These are phyloP conservation scores for Mastomys natalensis DNA, from an alignment of 2,113 vertebrate genomes.

Conservation along the genomic window DNA sequence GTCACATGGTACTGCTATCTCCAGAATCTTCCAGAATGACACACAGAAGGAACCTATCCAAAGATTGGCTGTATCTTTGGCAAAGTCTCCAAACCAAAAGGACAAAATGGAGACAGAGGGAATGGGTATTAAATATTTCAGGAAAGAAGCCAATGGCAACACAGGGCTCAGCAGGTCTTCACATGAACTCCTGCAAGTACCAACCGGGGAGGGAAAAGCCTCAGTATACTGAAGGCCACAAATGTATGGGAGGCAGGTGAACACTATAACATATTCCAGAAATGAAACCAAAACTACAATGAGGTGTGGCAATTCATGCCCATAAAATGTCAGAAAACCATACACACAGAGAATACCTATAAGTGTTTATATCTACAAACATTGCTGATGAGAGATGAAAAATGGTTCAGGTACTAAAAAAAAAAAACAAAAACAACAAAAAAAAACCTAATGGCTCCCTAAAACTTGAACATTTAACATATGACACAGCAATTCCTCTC, in stretches of 20 bases:
- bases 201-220: not conserved
- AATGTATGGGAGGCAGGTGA: not conserved
- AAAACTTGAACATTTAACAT: not conserved
- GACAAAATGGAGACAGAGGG: not conserved
- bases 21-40: not conserved
- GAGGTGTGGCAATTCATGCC: not conserved
- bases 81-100: not conserved
- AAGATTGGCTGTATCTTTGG: not conserved
- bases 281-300: not conserved
- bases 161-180: not conserved
- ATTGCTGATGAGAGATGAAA: not conserved
- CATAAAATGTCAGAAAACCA: not conserved
- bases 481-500: not conserved
- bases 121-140: not conserved
- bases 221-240: not conserved
- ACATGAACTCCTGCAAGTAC: not conserved
- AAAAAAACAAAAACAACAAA: not conserved
- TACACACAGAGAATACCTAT: not conserved
- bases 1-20: not conserved
- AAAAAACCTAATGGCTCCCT: not conserved
- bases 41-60: not conserved
- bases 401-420: not conserved
- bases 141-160: not conserved
- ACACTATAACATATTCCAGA: not conserved
- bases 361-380: not conserved